Conservation (phyloP, 2,888 invertebrate genomes). For the Lucinisca nassula region DNA sequence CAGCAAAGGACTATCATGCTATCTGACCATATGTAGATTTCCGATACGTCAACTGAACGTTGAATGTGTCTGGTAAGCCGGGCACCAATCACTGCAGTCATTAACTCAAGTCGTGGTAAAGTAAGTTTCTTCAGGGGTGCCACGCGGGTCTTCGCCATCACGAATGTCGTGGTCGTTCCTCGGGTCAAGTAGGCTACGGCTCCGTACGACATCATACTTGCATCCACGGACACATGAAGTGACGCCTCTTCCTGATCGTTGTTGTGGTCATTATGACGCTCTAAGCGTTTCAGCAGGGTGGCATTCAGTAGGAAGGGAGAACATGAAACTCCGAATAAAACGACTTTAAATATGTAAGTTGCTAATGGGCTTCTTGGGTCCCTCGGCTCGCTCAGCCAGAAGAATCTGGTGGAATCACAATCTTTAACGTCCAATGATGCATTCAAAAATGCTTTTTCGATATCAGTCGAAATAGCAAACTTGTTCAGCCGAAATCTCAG, state of each 20-base stretch:
- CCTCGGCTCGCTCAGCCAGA: slow-evolving; percentile 47
- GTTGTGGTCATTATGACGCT: background rate
- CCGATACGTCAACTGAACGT: background rate
- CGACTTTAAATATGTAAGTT: slow-evolving; percentile 33
- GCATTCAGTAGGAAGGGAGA: slow-evolving; percentile 50
- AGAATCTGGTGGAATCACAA: slow-evolving; percentile 47
- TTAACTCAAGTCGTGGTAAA: slow-evolving; percentile 14
- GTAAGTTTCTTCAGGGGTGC: slow-evolving; percentile 34
- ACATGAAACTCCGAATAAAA: slow-evolving; percentile 48
- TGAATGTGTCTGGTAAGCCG: background rate
- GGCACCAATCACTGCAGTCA: slow-evolving; percentile 15
- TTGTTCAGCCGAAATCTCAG: slow-evolving; percentile 39
- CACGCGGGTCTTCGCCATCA: slow-evolving; percentile 39
- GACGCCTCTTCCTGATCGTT: background rate
- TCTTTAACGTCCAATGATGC: slow-evolving; percentile 30
- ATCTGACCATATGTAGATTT: slow-evolving; percentile 17
- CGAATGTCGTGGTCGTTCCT: background rate
- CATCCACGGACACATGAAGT: slow-evolving; percentile 22
- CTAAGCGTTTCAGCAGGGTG: slow-evolving; percentile 44
- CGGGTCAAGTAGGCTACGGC: slow-evolving; percentile 17
- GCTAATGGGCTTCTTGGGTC: slow-evolving; percentile 25
- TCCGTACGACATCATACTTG: slow-evolving; percentile 41
- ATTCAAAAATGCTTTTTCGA: slow-evolving; percentile 58
- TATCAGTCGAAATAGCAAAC: slow-evolving; percentile 44
- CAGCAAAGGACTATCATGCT: slow-evolving; percentile 35